These are phyloP conservation scores for Etheostoma perlongum DNA, from an alignment of 2,797 vertebrate species.

Conservation along the genomic window DNA sequence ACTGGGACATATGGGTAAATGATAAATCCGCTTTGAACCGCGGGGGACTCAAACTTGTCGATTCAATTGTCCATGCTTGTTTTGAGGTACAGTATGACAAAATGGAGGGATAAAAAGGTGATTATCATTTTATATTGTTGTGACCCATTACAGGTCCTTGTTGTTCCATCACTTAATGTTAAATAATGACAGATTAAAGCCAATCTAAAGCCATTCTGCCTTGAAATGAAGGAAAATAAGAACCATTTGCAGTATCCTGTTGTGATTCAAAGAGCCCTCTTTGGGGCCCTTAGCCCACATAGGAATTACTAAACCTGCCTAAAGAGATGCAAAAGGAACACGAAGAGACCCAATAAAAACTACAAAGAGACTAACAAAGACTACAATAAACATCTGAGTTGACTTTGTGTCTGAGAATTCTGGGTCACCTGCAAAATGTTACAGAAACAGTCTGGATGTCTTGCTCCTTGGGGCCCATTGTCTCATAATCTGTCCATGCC, in stretches of 20 bases:
- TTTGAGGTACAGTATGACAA: conserved; percentile 8
- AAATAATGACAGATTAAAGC: conserved; percentile 11
- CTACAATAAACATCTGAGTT: background rate
- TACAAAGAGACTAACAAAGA: background rate
- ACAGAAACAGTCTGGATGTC: background rate
- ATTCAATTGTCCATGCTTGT: conserved; percentile 13
- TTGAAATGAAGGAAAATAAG: background rate
- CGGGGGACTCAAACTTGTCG: conserved; percentile 17
- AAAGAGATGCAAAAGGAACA: background rate
- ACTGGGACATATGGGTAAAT: conserved; percentile 70
- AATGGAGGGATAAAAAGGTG: background rate
- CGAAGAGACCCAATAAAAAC: background rate
- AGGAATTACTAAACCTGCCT: background rate
- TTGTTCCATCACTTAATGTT: background rate
- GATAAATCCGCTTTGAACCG: conserved; percentile 64
- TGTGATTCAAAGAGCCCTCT: background rate
- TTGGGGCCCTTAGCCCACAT: background rate
- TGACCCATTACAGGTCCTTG: background rate
- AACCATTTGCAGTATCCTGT: background rate
- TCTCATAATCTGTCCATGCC: conserved; percentile 16
- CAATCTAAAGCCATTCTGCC: background rate
- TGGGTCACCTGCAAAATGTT: background rate
- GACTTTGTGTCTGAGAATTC: background rate
- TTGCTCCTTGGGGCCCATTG: background rate
- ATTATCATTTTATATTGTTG: conserved; percentile 10